Evolutionary conservation across 1,140 invertebrate genomes (phyloP).

Genomic region (Aleiodes sp.): DNA sequence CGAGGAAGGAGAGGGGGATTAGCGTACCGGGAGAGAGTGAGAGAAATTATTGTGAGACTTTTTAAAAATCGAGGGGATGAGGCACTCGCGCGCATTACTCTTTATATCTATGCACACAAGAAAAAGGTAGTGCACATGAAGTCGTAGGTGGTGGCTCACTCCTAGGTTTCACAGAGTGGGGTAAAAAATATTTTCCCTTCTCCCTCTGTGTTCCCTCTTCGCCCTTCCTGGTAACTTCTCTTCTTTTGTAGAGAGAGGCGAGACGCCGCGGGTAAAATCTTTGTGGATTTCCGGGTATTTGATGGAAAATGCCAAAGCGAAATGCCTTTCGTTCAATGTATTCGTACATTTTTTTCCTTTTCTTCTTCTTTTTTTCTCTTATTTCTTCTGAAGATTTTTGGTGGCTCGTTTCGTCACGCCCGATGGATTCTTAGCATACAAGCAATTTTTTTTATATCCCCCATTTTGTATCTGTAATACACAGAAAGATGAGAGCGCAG

Average conservation of each 20-base stretch:
- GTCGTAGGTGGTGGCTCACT: neutral
- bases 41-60: neutral
- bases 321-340: slow-evolving; percentile 44
- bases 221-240: slow-evolving; percentile 21
- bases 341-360: neutral
- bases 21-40: slow-evolving; percentile 14
- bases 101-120: slow-evolving; percentile 5
- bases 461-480: slow-evolving; percentile 18
- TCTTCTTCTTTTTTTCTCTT: neutral
- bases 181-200: neutral
- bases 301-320: slow-evolving; percentile 51
- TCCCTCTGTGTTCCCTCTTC: slow-evolving; percentile 21
- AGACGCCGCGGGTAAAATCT: slow-evolving; percentile 46
- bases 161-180: neutral
- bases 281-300: slow-evolving; percentile 55
- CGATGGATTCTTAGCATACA: slow-evolving; percentile 31
- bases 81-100: too few species aligned
- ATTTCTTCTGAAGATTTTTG: slow-evolving; percentile 15
- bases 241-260: slow-evolving; percentile 25
- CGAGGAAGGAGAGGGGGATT: neutral
- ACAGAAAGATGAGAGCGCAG: neutral
- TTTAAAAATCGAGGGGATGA: neutral
- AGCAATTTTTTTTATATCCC: neutral
- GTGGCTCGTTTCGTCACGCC: slow-evolving; percentile 32
- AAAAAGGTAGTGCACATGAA: too few species aligned